A percentile compares a stretch with the other conserved stretches of the same genome.
Evolutionary conservation across 2,797 vertebrate species (phyloP).

Genomic region (Microctenopoma stevenorrisi): DNA sequence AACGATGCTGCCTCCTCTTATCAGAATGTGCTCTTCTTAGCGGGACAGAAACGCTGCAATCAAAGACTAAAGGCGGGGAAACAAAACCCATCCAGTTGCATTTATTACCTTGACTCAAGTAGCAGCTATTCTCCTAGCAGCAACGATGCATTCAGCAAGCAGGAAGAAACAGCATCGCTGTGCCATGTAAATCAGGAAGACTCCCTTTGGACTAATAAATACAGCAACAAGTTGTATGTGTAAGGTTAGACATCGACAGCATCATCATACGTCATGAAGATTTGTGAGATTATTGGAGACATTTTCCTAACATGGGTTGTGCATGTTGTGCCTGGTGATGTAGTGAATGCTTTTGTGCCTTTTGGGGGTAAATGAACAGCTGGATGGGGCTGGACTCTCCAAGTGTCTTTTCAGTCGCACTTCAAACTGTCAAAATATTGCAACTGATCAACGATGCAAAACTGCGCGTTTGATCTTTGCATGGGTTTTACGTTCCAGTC

Average conservation of each 20-base stretch:
- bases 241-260: background rate
- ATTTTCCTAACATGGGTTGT: background rate
- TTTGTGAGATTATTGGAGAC: no score
- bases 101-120: slow-evolving; percentile 59
- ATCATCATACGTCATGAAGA: no score
- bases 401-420: no score
- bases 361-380: background rate
- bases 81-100: slow-evolving; percentile 52
- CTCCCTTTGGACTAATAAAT: slow-evolving; percentile 68
- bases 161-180: slow-evolving; percentile 42
- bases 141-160: slow-evolving; percentile 36
- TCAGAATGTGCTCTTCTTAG: slow-evolving; percentile 55
- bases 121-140: slow-evolving; percentile 47
- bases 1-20: slow-evolving; percentile 28
- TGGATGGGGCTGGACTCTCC: no score
- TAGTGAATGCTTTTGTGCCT: background rate
- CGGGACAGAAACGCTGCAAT: slow-evolving; percentile 59
- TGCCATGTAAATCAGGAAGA: slow-evolving; percentile 63
- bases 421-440: background rate
- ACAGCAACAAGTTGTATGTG: slow-evolving; percentile 18
- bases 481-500: no score
- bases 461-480: background rate
- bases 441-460: background rate
- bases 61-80: slow-evolving; percentile 46
- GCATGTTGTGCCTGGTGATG: background rate